phyloP scores from a whole-genome alignment of 2,888 invertebrate genomes.

The Dromius quadrimaculatus region DNA sequence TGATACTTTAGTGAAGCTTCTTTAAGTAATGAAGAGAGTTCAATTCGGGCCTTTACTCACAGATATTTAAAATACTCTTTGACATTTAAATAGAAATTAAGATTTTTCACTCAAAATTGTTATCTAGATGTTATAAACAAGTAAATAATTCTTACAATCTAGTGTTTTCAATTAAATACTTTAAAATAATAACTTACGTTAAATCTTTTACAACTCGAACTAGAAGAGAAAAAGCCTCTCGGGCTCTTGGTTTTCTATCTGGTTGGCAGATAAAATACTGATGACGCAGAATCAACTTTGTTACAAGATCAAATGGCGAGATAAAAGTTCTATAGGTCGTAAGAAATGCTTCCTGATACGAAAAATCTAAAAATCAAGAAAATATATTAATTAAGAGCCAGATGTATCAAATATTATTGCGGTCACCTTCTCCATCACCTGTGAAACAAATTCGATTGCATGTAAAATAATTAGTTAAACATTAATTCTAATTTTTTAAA shows the following conservation, averaged over 20 bases:
- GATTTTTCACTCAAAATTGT: too few species aligned
- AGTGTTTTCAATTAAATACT: too few species aligned
- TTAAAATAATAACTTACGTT: conserved; percentile 78
- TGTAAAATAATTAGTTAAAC: conserved; percentile 43
- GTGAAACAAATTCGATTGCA: conserved; percentile 55
- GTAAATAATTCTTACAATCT: too few species aligned
- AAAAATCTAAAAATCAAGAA: conserved; percentile 76
- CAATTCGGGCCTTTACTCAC: too few species aligned
- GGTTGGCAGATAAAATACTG: conserved; percentile 80
- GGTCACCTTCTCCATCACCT: conserved; percentile 70
- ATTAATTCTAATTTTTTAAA: too few species aligned
- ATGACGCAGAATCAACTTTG: conserved; percentile 85
- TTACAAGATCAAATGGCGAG: conserved; percentile 85
- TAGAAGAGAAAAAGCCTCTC: conserved; percentile 91
- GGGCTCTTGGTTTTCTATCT: conserved; percentile 81
- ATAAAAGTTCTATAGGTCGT: conserved; percentile 98
- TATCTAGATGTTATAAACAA: too few species aligned
- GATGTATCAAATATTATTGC: too few species aligned
- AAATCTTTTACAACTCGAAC: conserved; percentile 96
- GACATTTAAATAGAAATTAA: too few species aligned
- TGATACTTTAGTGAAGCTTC: too few species aligned
- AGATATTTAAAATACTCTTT: too few species aligned
- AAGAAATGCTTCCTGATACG: conserved; percentile 97
- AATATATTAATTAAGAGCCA: too few species aligned
- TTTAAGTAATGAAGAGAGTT: too few species aligned